Percentiles rank a stretch among this genome's conserved stretches.
Evolutionary conservation across 2,888 invertebrate genomes (phyloP).

Genomic region (Leucophenga maculata): DNA sequence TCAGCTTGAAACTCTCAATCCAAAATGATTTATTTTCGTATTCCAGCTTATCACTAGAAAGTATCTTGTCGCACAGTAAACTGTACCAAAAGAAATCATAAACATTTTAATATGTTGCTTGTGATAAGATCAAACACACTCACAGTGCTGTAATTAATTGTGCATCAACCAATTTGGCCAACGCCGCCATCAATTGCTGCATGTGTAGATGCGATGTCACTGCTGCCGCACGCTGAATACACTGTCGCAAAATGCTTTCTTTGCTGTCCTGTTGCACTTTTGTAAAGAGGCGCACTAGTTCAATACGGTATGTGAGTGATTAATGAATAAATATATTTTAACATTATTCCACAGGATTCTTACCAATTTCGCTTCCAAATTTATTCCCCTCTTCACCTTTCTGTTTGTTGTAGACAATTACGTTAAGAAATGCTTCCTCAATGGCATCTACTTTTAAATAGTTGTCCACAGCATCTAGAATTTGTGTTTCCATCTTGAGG

Average conservation of each 20-base stretch:
- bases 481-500: slow-evolving; percentile 61
- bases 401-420: slow-evolving; percentile 80
- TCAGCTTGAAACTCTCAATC: slow-evolving; percentile 89
- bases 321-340: background rate
- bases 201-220: slow-evolving; percentile 84
- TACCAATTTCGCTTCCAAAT: slow-evolving; percentile 76
- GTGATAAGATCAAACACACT: slow-evolving; percentile 31
- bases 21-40: slow-evolving; percentile 89
- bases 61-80: slow-evolving; percentile 88
- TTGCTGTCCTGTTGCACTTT: slow-evolving; percentile 81
- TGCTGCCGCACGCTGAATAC: slow-evolving; percentile 81
- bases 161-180: slow-evolving; percentile 83
- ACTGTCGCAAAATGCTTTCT: slow-evolving; percentile 83
- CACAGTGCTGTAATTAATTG: slow-evolving; percentile 85
- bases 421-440: slow-evolving; percentile 92
- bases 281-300: slow-evolving; percentile 76
- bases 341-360: slow-evolving; percentile 26
- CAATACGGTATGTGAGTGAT: background rate
- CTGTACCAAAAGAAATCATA: slow-evolving; percentile 70
- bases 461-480: slow-evolving; percentile 61
- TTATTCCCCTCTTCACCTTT: slow-evolving; percentile 75
- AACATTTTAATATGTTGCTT: background rate
- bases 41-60: slow-evolving; percentile 86
- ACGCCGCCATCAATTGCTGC: slow-evolving; percentile 81
- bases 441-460: slow-evolving; percentile 81